phyloP scores from a whole-genome alignment of 2,113 vertebrate species.

The Periophthalmodon schlosseri region DNA sequence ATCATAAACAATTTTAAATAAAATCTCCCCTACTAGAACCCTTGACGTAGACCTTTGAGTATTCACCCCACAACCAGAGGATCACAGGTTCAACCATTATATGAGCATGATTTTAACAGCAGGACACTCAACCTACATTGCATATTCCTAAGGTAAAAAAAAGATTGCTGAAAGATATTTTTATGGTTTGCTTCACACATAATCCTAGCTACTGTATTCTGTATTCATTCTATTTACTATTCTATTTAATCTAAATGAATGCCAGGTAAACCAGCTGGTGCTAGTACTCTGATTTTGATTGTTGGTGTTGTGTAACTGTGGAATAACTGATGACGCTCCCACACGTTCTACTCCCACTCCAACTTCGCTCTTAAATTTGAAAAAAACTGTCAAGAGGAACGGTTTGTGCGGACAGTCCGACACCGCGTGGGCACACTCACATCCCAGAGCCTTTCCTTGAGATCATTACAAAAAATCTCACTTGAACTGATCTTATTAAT shows the following conservation, averaged over 20 bases:
- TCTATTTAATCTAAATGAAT: background rate
- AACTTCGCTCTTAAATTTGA: slow-evolving; percentile 45
- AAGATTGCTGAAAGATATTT: too few species aligned
- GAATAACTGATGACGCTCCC: slow-evolving; percentile 51
- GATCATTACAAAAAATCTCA: background rate
- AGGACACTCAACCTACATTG: too few species aligned
- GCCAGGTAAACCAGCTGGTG: background rate
- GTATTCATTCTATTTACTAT: too few species aligned
- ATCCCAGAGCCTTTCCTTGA: slow-evolving; percentile 27
- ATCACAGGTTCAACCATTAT: too few species aligned
- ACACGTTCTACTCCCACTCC: slow-evolving; percentile 65
- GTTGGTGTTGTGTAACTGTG: slow-evolving; percentile 19
- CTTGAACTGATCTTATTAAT: background rate
- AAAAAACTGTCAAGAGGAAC: slow-evolving; percentile 54
- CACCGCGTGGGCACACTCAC: slow-evolving; percentile 52
- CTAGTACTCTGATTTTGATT: slow-evolving; percentile 16
- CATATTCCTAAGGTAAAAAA: too few species aligned
- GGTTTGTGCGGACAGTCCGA: slow-evolving; percentile 45
- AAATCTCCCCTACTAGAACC: too few species aligned
- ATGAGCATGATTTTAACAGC: too few species aligned
- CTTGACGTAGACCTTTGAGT: too few species aligned
- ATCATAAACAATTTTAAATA: too few species aligned
- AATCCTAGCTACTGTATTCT: too few species aligned
- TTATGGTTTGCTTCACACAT: too few species aligned
- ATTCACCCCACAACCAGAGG: too few species aligned